phyloP scores from a whole-genome alignment of 2,113 vertebrate genomes.

The Arothron firmamentum region DNA sequence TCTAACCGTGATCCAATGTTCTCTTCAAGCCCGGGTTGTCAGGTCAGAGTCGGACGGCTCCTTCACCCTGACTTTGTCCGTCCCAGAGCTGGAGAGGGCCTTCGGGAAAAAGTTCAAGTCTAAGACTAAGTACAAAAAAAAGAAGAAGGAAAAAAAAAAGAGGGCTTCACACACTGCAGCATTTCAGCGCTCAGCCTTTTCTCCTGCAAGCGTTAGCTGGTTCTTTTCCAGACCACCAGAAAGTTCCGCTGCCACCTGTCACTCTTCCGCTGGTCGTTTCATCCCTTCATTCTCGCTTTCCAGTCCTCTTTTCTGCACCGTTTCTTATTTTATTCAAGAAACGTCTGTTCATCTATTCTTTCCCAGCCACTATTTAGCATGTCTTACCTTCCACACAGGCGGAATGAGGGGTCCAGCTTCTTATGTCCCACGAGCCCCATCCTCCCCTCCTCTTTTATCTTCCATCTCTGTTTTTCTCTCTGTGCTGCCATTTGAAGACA shows the following conservation, averaged over 20 bases:
- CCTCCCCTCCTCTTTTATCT: not conserved
- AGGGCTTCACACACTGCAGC: not conserved
- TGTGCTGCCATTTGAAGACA: not conserved
- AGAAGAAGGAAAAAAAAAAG: slow-evolving; percentile 1
- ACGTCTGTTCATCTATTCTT: not conserved
- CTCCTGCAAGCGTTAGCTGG: slow-evolving; percentile 36
- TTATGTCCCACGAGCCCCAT: not conserved
- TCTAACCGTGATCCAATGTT: slow-evolving; percentile 17
- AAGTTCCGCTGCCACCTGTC: slow-evolving; percentile 28
- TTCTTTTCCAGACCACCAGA: slow-evolving; percentile 21
- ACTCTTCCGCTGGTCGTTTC: slow-evolving; percentile 15
- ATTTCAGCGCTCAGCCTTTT: slow-evolving; percentile 23
- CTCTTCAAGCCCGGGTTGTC: slow-evolving; percentile 74
- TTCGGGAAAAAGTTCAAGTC: slow-evolving; percentile 79
- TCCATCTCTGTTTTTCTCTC: not conserved
- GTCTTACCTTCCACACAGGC: too few species aligned
- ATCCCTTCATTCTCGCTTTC: not conserved
- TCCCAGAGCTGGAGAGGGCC: slow-evolving; percentile 77
- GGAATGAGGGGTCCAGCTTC: not conserved
- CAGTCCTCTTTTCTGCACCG: too few species aligned
- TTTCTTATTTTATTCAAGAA: too few species aligned
- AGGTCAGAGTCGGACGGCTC: slow-evolving; percentile 72
- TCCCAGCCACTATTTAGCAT: not conserved
- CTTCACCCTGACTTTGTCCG: slow-evolving; percentile 79
- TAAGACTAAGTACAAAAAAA: slow-evolving; percentile 78